A percentile compares a stretch with the other conserved stretches of the same genome.
These are phyloP conservation scores for Bellardia bayeri DNA, from an alignment of 2,888 invertebrate species.

Conservation along the genomic window DNA sequence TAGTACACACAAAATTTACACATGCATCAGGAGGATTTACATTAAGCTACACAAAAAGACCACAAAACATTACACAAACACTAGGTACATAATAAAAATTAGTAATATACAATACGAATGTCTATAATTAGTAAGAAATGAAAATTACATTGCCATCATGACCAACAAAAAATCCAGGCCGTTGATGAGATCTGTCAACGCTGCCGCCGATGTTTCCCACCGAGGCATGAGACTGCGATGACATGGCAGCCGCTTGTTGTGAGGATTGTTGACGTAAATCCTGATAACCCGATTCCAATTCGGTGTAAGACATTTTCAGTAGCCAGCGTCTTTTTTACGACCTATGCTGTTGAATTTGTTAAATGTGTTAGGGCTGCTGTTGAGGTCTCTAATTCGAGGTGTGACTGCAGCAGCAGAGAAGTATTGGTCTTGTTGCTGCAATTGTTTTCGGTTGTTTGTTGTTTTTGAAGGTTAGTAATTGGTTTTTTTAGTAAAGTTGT, in stretches of 20 bases:
- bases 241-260: slow-evolving; percentile 85
- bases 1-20: neutral
- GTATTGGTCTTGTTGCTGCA: neutral
- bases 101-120: slow-evolving; percentile 56
- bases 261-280: slow-evolving; percentile 86
- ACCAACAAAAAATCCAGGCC: slow-evolving; percentile 89
- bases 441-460: slow-evolving; percentile 45
- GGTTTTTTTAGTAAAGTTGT: slow-evolving; percentile 60
- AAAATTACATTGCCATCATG: slow-evolving; percentile 87
- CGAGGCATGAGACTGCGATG: slow-evolving; percentile 47
- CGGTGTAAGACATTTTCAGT: slow-evolving; percentile 92
- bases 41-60: slow-evolving; percentile 2
- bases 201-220: slow-evolving; percentile 51
- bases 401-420: slow-evolving; percentile 21
- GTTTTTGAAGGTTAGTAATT: slow-evolving; percentile 53
- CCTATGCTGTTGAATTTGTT: neutral
- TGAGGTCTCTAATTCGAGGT: slow-evolving; percentile 1
- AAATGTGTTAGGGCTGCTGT: slow-evolving; percentile 13
- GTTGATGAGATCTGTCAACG: slow-evolving; percentile 72
- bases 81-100: slow-evolving; percentile 38
- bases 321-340: neutral
- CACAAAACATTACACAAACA: slow-evolving; percentile 9
- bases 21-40: slow-evolving; percentile 6
- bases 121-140: slow-evolving; percentile 55
- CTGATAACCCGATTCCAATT: slow-evolving; percentile 96